Evolutionary conservation across 2,113 vertebrate genomes (phyloP), one percentile per base, ranked within the genome.

Genomic region (Cettia cetti): DNA sequence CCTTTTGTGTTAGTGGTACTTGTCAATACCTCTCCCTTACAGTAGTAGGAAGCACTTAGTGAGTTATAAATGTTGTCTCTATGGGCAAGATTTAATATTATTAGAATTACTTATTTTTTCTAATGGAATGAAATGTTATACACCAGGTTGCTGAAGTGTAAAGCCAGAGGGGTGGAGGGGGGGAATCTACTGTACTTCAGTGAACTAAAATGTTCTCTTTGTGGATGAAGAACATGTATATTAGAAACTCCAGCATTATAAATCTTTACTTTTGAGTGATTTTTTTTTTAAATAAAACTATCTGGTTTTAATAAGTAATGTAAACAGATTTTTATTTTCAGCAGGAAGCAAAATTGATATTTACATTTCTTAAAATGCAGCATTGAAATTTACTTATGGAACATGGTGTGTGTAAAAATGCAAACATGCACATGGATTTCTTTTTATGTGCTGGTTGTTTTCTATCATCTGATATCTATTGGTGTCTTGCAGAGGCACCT

Each of bases 401-500:
- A 21, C 4, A 5, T 31, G 26, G 20, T 49, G 3, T 8, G 5
- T 75, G 13, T n/a, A 15, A 13, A 44, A 5, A 59, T 39, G 19
- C 22, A n/a, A 10, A 35, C 9, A 76, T 20, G 2, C 8, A 39
- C 8, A 2, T 1, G 2, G 22, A 15, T 11, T 16, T 30, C 52
- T 40, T 50, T 3, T 13, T 50, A 22, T 7, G 13, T 69, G 19
- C 21, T 86, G 35, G 15, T 74, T 78, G 7, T 75, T 86, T 17
- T 33, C 5, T 31, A 0, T 89, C 0, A 1, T 26, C 20, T 70
- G 15, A 7, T 66, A 27, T 1, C 15, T 57, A 0, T 6, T 59
- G 30, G 15, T 45, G 6, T 85, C 7, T 30, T n/a, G 15, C 22
- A 61, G 54, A 82, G 11, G 12, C 31, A 20, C 14, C 54, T 53